Evolutionary conservation across 2,797 vertebrate genomes (phyloP).

Genomic region (Hipposideros larvatus): DNA sequence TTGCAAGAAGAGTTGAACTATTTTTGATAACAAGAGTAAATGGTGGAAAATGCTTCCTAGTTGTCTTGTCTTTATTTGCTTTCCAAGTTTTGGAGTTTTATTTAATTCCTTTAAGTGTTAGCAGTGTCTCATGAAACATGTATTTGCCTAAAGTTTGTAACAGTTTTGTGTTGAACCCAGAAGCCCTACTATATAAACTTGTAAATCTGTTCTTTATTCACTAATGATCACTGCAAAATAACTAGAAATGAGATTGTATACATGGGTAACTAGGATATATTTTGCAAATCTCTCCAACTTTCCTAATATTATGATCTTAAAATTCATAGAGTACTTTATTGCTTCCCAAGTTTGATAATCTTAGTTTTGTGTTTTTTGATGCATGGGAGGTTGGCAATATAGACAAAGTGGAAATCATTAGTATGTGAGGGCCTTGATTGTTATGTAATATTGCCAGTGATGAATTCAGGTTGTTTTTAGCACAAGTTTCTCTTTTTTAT

Average conservation of each 20-base stretch:
- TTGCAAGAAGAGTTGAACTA: conserved; percentile 96
- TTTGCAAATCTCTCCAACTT: conserved; percentile 87
- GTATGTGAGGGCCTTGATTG: conserved; percentile 91
- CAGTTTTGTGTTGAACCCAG: conserved; percentile 93
- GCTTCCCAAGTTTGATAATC: conserved; percentile 84
- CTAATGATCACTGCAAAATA: conserved; percentile 84
- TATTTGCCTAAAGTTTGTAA: conserved; percentile 92
- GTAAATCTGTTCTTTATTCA: conserved; percentile 89
- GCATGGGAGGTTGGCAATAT: conserved; percentile 83
- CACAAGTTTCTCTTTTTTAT: conserved; percentile 91
- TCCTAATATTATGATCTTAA: conserved; percentile 87
- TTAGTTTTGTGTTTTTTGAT: conserved; percentile 85
- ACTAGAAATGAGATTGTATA: conserved; percentile 81
- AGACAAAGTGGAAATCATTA: conserved; percentile 82
- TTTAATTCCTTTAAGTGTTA: conserved; percentile 85
- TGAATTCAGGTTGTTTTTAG: conserved; percentile 93
- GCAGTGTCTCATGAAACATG: conserved; percentile 91
- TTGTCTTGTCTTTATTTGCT: conserved; percentile 93
- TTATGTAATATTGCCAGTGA: conserved; percentile 89
- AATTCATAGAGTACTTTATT: conserved; percentile 86
- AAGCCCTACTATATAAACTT: conserved; percentile 86
- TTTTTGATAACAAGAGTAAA: conserved; percentile 97
- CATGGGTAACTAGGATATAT: conserved; percentile 84
- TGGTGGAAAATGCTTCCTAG: conserved; percentile 93
- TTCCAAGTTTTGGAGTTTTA: conserved; percentile 88